These are phyloP conservation scores for Sphaerophoria taeniata DNA, from an alignment of 2,888 invertebrate genomes.

Conservation along the genomic window DNA sequence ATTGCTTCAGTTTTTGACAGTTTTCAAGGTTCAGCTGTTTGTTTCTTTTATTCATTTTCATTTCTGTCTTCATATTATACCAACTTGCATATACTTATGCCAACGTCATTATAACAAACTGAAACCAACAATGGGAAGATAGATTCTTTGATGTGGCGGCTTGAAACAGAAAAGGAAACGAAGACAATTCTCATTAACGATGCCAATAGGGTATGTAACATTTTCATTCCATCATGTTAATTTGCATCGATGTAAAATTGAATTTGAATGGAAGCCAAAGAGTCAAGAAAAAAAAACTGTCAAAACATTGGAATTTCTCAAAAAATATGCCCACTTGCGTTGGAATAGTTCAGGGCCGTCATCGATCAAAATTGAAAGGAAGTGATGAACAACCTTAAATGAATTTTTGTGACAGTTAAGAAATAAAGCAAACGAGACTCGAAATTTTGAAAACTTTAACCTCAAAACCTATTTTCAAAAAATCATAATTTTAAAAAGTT, in stretches of 20 bases:
- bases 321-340: neutral
- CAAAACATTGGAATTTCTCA: constrained; percentile 58
- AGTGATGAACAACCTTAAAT: no score
- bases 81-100: constrained; percentile 6
- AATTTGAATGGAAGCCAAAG: constrained; percentile 66
- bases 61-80: constrained; percentile 10
- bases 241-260: constrained; percentile 48
- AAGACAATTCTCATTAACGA: constrained; percentile 35
- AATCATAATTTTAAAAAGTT: no score
- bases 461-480: no score
- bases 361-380: no score
- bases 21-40: constrained; percentile 75
- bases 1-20: constrained; percentile 74
- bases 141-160: constrained; percentile 42
- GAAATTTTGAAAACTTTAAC: no score
- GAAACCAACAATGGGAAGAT: constrained; percentile 25
- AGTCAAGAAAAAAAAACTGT: constrained; percentile 37
- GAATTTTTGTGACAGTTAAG: no score
- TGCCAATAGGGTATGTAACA: neutral
- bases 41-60: constrained; percentile 55
- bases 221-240: constrained; percentile 15
- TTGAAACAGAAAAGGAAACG: neutral
- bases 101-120: constrained; percentile 17
- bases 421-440: no score
- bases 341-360: no score